These are phyloP conservation scores for Enteromius mattozi DNA, from an alignment of 2,797 vertebrate genomes.

Conservation along the genomic window DNA sequence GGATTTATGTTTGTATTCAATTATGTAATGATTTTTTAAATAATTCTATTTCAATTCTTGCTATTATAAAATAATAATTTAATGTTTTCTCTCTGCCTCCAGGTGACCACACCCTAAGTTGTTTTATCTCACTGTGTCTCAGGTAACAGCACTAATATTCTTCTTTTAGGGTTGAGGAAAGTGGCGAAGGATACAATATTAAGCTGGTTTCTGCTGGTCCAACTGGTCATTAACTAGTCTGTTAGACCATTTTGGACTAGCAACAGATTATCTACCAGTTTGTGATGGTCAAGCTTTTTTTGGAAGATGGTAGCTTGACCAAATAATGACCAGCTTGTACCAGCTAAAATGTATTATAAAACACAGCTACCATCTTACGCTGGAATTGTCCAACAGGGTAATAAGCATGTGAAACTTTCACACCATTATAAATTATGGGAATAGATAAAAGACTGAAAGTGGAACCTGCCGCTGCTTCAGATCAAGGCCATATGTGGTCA, in stretches of 20 bases:
- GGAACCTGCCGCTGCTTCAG: not conserved
- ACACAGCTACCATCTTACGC: not conserved
- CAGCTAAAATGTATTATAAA: not conserved
- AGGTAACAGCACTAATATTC: conserved; percentile 25
- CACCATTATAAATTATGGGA: not conserved
- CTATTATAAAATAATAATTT: not conserved
- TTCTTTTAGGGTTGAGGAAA: not conserved
- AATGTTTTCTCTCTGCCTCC: not conserved
- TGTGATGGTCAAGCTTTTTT: not conserved
- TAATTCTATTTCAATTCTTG: not conserved
- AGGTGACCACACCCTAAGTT: conserved; percentile 50
- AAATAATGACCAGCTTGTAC: not conserved
- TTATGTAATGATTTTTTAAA: not conserved
- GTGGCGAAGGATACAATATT: not conserved
- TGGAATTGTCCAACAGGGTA: not conserved
- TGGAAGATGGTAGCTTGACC: not conserved
- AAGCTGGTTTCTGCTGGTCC: not conserved
- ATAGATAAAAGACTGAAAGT: conserved; percentile 6
- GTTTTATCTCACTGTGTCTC: conserved; percentile 37
- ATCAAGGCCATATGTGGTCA: conserved; percentile 20
- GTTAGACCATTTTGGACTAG: not conserved
- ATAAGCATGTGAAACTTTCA: not conserved
- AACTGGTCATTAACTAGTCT: not conserved
- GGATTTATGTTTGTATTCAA: not conserved
- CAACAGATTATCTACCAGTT: not conserved